phyloP scores from a whole-genome alignment of 2,797 vertebrate species.

The Cercopithecus hamlyni region DNA sequence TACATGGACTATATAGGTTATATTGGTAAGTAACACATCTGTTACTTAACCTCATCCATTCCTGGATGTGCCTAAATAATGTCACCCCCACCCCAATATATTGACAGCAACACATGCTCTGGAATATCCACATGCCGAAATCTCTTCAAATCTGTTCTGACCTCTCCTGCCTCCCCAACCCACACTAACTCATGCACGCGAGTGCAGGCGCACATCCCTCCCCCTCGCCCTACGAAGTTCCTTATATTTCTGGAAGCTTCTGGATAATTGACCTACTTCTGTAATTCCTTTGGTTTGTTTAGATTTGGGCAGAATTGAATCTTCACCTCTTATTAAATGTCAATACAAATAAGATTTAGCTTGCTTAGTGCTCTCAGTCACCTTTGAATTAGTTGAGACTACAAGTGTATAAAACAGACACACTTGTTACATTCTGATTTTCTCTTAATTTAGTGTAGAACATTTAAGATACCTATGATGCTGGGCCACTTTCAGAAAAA shows the following conservation, averaged over 20 bases:
- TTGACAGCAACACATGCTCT: not conserved
- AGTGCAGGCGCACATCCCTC: not conserved
- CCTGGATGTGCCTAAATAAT: slow-evolving; percentile 29
- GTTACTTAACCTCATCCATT: slow-evolving; percentile 29
- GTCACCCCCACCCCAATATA: not conserved
- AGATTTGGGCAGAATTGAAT: slow-evolving; percentile 61
- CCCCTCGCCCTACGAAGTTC: not conserved
- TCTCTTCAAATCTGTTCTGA: not conserved
- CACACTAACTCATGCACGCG: not conserved
- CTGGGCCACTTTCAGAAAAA: slow-evolving; percentile 57
- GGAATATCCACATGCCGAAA: not conserved
- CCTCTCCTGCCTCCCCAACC: not conserved
- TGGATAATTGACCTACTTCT: slow-evolving; percentile 12
- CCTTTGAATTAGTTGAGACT: slow-evolving; percentile 49
- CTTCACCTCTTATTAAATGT: slow-evolving; percentile 62
- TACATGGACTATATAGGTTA: not conserved
- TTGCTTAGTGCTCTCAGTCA: slow-evolving; percentile 33
- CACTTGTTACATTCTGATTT: slow-evolving; percentile 49
- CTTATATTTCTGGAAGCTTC: slow-evolving; percentile 18
- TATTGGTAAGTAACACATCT: slow-evolving; percentile 37
- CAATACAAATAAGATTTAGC: slow-evolving; percentile 55
- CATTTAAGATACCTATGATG: slow-evolving; percentile 32
- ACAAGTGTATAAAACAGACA: not conserved
- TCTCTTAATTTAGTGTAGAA: slow-evolving; percentile 55
- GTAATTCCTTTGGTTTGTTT: slow-evolving; percentile 58